phyloP scores from a whole-genome alignment of 2,888 invertebrate species.

The Metalampra italica region DNA sequence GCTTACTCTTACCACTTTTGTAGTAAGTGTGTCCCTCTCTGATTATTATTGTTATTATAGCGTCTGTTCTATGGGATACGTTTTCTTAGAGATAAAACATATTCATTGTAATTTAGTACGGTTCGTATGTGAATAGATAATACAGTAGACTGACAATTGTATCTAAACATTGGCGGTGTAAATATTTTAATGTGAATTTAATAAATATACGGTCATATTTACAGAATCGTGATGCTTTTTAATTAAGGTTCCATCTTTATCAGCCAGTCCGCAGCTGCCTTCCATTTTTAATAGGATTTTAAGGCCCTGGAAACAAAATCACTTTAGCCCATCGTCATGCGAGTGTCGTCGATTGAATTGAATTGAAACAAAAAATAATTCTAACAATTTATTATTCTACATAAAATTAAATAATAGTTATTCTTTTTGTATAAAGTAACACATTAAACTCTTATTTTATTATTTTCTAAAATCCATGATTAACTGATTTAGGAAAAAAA shows the following conservation, averaged over 20 bases:
- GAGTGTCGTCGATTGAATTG: no score
- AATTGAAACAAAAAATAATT: no score
- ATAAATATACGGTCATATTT: conserved; percentile 49
- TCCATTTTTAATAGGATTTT: no score
- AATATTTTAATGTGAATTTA: conserved; percentile 31
- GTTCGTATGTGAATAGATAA: not conserved
- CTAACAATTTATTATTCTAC: conserved; percentile 54
- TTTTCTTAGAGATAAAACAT: no score
- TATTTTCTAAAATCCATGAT: conserved; percentile 20
- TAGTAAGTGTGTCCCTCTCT: no score
- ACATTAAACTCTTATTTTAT: conserved; percentile 33
- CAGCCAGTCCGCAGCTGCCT: no score
- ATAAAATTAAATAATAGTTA: conserved; percentile 36
- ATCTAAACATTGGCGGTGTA: conserved; percentile 37
- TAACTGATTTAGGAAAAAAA: conserved; percentile 10
- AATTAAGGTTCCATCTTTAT: not conserved
- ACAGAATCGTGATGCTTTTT: conserved; percentile 13
- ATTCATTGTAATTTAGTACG: not conserved
- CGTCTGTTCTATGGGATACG: no score
- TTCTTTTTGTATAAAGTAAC: conserved; percentile 39
- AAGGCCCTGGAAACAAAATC: no score
- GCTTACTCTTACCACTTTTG: no score
- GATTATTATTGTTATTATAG: no score
- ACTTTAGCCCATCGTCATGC: no score
- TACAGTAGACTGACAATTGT: conserved; percentile 37